These are phyloP conservation scores for Cantharis rustica DNA, from an alignment of 2,888 invertebrate genomes.

Conservation along the genomic window DNA sequence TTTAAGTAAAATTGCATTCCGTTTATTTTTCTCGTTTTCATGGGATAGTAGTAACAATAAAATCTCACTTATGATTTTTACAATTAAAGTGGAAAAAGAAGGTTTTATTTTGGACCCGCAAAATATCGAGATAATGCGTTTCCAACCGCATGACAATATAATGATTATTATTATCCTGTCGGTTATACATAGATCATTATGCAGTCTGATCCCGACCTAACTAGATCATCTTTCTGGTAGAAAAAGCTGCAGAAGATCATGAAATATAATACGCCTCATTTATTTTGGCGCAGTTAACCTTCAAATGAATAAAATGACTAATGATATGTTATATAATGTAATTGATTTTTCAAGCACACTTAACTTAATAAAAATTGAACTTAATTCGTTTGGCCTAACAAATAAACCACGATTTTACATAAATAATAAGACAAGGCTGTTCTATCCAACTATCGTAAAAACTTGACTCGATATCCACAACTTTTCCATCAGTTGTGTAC, in stretches of 20 bases:
- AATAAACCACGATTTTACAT: neutral
- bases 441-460: neutral
- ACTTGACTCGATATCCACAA: constrained; percentile 15
- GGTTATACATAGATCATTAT: no score
- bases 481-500: constrained; percentile 10
- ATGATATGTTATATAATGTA: neutral
- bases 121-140: neutral
- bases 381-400: neutral
- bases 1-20: neutral
- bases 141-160: neutral
- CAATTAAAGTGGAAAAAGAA: neutral
- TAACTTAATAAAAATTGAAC: neutral
- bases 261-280: neutral
- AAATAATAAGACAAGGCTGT: neutral
- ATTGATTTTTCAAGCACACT: neutral
- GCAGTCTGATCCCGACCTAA: neutral
- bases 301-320: neutral
- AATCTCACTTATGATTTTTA: neutral
- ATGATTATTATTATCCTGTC: neutral
- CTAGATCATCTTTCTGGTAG: no score
- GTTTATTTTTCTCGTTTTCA: neutral
- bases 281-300: neutral
- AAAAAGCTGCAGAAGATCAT: neutral
- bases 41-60: neutral
- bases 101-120: neutral